A percentile compares a stretch with the other conserved stretches of the same genome.
These are phyloP conservation scores for Zaprionus taronus DNA, from an alignment of 1,140 invertebrate genomes.

Conservation along the genomic window DNA sequence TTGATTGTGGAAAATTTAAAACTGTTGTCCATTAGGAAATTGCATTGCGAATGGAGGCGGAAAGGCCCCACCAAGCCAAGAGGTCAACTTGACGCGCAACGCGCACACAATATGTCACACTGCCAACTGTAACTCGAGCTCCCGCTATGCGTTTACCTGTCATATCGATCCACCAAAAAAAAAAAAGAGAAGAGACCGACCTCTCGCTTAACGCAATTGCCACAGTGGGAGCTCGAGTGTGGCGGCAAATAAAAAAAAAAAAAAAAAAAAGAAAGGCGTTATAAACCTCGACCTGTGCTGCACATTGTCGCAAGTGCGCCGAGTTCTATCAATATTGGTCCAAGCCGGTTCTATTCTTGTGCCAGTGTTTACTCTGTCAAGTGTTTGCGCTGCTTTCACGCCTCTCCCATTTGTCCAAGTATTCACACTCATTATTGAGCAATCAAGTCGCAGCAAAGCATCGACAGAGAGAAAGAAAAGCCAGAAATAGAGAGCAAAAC, in stretches of 20 bases:
- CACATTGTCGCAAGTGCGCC: slow-evolving; percentile 19
- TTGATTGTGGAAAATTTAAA: slow-evolving; percentile 66
- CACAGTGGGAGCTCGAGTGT: slow-evolving; percentile 9
- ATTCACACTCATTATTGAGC: slow-evolving; percentile 47
- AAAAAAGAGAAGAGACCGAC: slow-evolving; percentile 7
- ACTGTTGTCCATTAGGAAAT: slow-evolving; percentile 70
- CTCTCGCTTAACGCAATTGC: slow-evolving; percentile 17
- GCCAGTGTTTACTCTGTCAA: slow-evolving; percentile 16
- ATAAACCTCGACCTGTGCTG: slow-evolving; percentile 25
- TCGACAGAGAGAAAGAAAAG: not conserved
- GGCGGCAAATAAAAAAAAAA: slow-evolving; percentile 1
- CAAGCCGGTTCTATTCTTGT: slow-evolving; percentile 34
- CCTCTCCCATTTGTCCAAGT: slow-evolving; percentile 20
- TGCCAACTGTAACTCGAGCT: not conserved
- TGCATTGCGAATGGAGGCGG: slow-evolving; percentile 29
- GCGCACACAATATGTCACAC: slow-evolving; percentile 17
- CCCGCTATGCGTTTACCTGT: slow-evolving; percentile 10
- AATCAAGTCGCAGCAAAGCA: slow-evolving; percentile 35
- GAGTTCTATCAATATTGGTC: slow-evolving; percentile 50
- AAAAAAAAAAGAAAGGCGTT: not conserved
- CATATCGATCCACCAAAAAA: slow-evolving; percentile 28
- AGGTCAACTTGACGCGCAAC: slow-evolving; percentile 38
- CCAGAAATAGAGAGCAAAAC: not conserved
- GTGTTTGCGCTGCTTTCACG: slow-evolving; percentile 55
- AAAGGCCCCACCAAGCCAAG: slow-evolving; percentile 1